Evolutionary conservation across 1,140 invertebrate species (phyloP), one percentile per base, ranked within the genome.

Genomic region (Aphaenogaster floridana): DNA sequence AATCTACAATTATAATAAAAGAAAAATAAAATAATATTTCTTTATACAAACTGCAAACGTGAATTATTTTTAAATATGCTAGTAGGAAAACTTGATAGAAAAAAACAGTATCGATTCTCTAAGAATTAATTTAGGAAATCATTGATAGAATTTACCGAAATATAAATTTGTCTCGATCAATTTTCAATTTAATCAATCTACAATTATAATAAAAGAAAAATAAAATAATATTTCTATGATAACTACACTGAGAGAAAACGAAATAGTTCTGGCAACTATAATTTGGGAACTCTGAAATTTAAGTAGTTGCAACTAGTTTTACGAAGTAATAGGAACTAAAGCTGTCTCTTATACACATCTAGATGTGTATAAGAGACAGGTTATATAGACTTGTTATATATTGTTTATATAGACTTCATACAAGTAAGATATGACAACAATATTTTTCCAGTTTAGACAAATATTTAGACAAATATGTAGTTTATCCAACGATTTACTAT

Each of bases 101-200:
- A 21, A 21, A 21, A 81, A 21, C 3, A 15, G n/a, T 21, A 17
- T 21, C 11, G 36, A 54, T 42, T 39, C 11, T 45, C 3, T 5
- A 15, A 57, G 3, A 72, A 72, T 39, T 54, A 3, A 39, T 59
- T 39, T 72, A 34, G 39, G 3, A 71, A 72, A 72, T 83, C 15
- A 15, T 59, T 72, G 17, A 36, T 48, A 45, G 2, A 83, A 8
- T 2, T 21, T 61, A 21, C 5, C 17, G 28, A 54, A 80, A 21
- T 52, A 71, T 48, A 42, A n/a, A 48, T 72, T 48, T 21, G 13
- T 45, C 28, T 63, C 4, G 9, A 64, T 39, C 15, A 36, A 59
- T 39, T 83, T 36, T 21, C 21, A 21, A 39, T 2, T 48, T n/a
- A 21, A 77, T 21, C 15, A 34, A 52, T 59, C 28, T 52, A 64